Evolutionary conservation across 2,888 invertebrate genomes (phyloP).

Genomic region (Aspidiotus rigidus): DNA sequence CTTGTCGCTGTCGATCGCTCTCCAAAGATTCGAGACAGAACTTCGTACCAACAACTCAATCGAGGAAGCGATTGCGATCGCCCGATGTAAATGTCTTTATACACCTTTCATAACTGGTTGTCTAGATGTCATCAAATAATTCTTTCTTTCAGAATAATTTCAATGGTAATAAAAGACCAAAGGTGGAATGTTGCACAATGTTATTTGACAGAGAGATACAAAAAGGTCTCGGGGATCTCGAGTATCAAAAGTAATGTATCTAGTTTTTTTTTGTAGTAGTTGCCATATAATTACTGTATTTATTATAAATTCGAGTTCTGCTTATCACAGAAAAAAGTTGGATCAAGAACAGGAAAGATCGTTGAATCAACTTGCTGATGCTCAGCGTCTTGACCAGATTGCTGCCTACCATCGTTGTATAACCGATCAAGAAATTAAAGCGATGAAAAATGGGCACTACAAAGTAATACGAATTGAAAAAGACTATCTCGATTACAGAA

Average conservation of each 20-base stretch:
- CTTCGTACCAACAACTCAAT: neutral
- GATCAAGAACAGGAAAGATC: conserved; percentile 11
- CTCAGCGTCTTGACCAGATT: conserved; percentile 12
- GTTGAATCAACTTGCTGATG: conserved; percentile 9
- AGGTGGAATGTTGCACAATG: conserved; percentile 19
- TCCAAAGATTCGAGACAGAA: conserved; percentile 1
- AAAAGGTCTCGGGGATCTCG: neutral
- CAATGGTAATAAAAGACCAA: neutral
- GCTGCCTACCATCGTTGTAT: neutral
- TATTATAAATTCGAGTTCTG: neutral
- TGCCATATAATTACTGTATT: neutral
- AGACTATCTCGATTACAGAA: neutral
- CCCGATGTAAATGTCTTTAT: neutral
- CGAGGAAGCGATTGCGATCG: conserved; percentile 8
- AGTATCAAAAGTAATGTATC: neutral
- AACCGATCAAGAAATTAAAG: neutral
- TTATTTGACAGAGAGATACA: conserved; percentile 9
- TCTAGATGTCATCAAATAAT: neutral
- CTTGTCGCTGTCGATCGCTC: conserved; percentile 16
- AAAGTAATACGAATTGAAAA: neutral
- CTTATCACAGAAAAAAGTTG: neutral
- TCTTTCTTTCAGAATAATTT: conserved; percentile 6
- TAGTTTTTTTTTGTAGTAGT: neutral
- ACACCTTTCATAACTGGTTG: neutral
- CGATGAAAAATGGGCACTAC: conserved; percentile 6